Base-by-base conservation (phyloP, 2,797 vertebrate species). In the Siniperca undulata region DNA sequence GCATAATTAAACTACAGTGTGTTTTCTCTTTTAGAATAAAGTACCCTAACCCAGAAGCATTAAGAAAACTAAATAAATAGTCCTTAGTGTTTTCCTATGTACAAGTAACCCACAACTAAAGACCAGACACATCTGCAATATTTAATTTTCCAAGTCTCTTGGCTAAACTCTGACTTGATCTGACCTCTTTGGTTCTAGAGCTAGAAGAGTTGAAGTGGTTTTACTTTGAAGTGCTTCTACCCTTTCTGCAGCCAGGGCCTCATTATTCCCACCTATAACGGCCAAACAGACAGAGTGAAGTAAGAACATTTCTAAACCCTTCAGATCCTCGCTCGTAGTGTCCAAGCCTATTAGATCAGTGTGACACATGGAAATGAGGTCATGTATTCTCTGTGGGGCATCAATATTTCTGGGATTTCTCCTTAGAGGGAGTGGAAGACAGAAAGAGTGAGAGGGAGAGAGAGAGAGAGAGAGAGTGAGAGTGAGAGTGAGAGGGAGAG, bases 361-460 rank as follows among this genome's bases (percentile, higher is more conserved):
- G 70, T 92, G 92, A 94, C 94, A 94, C 82, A 88, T 90, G 83
- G 88, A 95, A 94, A 95, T 87, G 81, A 91, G 94, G 91, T 91
- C 84, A 85, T 89, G 83, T 87, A 84, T 91, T 90, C 86, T 91
- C 91, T 65, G 81, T 67, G 82, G 89, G 86, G 65, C 73, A 89
- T 90, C 86, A 80, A 89, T 87, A 91, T 88, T 82, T 85, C 80
- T 90, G 88, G 70, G 81, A 84, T 83, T 91, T 90, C 77, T 88
- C 79, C 81, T 83, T 66, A 65, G 81, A 85, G 74, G 59, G 67
- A 77, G 76, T 67, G 67, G 42, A 70, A 85, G 85, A 88, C 52
- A 70, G 75, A n/a, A n/a, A n/a, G n/a, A n/a, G n/a, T n/a, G n/a
- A n/a, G n/a, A n/a, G n/a, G n/a, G n/a, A n/a, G n/a, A 65, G 81